These are phyloP conservation scores for Mormyrus iriodes DNA, from an alignment of 2,113 vertebrate species.

Conservation along the genomic window DNA sequence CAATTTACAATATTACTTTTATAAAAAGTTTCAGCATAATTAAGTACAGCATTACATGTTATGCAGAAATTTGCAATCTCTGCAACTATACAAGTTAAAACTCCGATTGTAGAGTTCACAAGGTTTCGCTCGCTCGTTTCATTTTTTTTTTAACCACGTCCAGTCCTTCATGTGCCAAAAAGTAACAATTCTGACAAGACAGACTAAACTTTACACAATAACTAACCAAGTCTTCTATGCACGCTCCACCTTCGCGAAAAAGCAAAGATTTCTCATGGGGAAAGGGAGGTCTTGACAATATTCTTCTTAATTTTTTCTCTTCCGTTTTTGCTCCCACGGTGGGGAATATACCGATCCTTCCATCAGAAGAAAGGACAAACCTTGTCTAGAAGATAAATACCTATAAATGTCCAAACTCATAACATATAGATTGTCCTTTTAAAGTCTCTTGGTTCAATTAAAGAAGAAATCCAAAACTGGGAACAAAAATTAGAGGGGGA, in stretches of 20 bases:
- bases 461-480: constrained; percentile 65
- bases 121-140: constrained; percentile 72
- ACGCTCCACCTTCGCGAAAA: constrained; percentile 89
- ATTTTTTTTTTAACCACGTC: constrained; percentile 64
- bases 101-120: constrained; percentile 86
- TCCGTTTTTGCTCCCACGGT: constrained; percentile 73
- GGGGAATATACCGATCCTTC: constrained; percentile 90
- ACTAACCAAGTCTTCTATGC: constrained; percentile 83
- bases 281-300: constrained; percentile 52
- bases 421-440: constrained; percentile 73
- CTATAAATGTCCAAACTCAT: constrained; percentile 77
- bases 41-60: constrained; percentile 96
- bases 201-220: constrained; percentile 78
- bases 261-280: constrained; percentile 76
- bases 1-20: constrained; percentile 99
- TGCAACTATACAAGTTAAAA: constrained; percentile 94
- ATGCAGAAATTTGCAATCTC: constrained; percentile 85
- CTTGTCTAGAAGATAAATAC: constrained; percentile 96
- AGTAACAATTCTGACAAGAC: constrained; percentile 72
- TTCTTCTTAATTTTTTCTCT: constrained; percentile 54
- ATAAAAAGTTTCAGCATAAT: constrained; percentile 99
- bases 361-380: constrained; percentile 88
- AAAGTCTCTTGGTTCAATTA: constrained; percentile 68
- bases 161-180: constrained; percentile 82
- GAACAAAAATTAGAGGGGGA: constrained; percentile 61